Base-by-base conservation (phyloP, 2,113 vertebrate genomes). In the Arenaria interpres region DNA sequence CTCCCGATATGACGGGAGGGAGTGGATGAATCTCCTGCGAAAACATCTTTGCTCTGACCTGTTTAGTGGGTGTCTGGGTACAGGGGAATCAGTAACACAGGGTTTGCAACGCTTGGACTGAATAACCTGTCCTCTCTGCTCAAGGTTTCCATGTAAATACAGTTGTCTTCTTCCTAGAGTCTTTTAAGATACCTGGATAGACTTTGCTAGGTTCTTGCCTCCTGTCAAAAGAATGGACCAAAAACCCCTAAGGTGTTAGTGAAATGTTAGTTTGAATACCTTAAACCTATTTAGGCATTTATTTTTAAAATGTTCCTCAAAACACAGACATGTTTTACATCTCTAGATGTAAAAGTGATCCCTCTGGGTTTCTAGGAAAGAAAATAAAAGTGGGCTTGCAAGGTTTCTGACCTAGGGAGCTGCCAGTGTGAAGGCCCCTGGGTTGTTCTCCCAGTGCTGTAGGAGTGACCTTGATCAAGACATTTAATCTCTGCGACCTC, bases 11-110 rank as follows among this genome's bases (percentile, higher is more conserved):
- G 51, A 20, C 1, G 24, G 51, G 48, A 89, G 35, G 51, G 64
- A 93, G 53, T 9, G 39, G 74, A 10, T 62, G 62, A 60, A 72
- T 33, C 60, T 80, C 76, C 30, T 89, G 25, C 45, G 73, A 46
- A 85, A 95, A 18, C 45, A 33, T 28, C 48, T 88, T 89, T 85
- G 81, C 69, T 96, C 48, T 45, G 68, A 60, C 68, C 73, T 92
- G 80, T 60, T 75, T 17, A 3, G 27, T 53, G 75, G 11, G 32
- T 85, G 78, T 85, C 82, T 94, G 88, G 7, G 28, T 57, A 5
- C 12, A n/a, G 45, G 27, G 46, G 20, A 57, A 50, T 94, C 46
- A 72, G 41, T 54, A 45, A 87, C 3, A 4, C 2, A 10, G 64
- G 21, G 12, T 75, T 91, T 95, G 77, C 66, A 73, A 27, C 28